Base-by-base conservation (phyloP, 2,113 vertebrate genomes). In the Bubo bubo region DNA sequence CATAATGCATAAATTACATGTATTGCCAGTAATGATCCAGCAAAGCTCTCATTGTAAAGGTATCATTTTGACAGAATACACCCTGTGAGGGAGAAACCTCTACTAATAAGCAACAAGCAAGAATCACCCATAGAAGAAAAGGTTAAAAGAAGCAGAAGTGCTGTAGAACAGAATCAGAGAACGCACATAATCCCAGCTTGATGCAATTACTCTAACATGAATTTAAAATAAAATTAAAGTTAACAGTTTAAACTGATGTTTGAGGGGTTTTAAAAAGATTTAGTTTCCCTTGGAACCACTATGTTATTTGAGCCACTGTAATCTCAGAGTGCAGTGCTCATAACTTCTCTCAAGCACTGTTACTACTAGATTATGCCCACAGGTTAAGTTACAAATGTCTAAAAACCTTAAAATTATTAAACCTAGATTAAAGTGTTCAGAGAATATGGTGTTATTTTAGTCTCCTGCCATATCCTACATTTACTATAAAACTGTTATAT, bases 211-310 rank as follows among this genome's bases (percentile, higher is more conserved):
- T 98, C 90, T 97, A 98, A 98, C 97, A 97, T 98, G 98, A 98
- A 98, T 98, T 98, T 98, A 97, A 98, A 98, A 98, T 98, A 98
- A 98, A 98, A 98, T 98, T 98, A 98, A 98, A 98, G 97, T 98
- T 98, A 98, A 98, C 98, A 98, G 98, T 97, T 98, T 98, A 98
- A 98, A 98, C 97, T 98, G 98, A 98, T 98, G 98, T 98, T 98
- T 98, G 98, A 98, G 97, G 98, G 71, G 97, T 97, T 98, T 98
- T 97, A 97, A 98, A 98, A 98, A 98, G 98, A 98, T 99, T 99
- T 98, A 92, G 98, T 98, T 98, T 98, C 98, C 98, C 98, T 97
- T 98, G 98, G 98, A 98, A 98, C 97, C 97, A 96, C 97, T 95
- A 77, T 93, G 98, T 98, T 97, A 98, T 98, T 97, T 97, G 98